Base-by-base conservation (phyloP, 1,140 invertebrate species). In the Drosophila kohkoa region DNA sequence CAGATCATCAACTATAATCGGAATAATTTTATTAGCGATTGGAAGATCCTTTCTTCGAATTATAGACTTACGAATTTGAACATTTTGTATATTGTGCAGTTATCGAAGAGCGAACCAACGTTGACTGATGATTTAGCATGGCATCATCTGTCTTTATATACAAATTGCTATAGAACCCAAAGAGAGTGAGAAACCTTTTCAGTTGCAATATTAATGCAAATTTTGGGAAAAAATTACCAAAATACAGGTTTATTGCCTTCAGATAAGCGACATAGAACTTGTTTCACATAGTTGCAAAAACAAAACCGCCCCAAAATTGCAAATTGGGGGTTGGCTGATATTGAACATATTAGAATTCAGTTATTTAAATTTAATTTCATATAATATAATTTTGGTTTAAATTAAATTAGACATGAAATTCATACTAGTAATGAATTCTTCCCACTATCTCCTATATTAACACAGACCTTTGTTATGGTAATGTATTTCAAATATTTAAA, bases 31-130 rank as follows among this genome's bases (percentile, higher is more conserved):
- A 45, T 25, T 5, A 35, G 8, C 1, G 3, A 4, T 25, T 7
- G 16, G 16, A 1, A n/a, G 2, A 5, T 32, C 5, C 41, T 11
- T 13, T 13, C 43, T 52, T 43, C 20, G 6, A 60, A 32, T 46
- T n/a, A 5, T 52, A n/a, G 30, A 83, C 86, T 88, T 68, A 89
- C 83, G 68, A 82, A 59, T 75, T 89, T 91, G 79, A 82, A 91
- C 88, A 91, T 91, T 68, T 91, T 76, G 67, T 20, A n/a, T 43
- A 43, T 38, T 60, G 57, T 83, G 77, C 55, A 63, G 75, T 75
- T 81, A 57, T 62, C 45, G 74, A 72, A 32, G 35, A 49, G 52
- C 58, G 66, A 69, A 71, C 69, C 72, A 86, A 67, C 66, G 75
- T 74, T 82, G 60, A 90, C 86, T 90, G 86, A 83, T 88, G 66